Conservation (phyloP, 2,797 vertebrate genomes). For the Borostomias antarcticus region DNA sequence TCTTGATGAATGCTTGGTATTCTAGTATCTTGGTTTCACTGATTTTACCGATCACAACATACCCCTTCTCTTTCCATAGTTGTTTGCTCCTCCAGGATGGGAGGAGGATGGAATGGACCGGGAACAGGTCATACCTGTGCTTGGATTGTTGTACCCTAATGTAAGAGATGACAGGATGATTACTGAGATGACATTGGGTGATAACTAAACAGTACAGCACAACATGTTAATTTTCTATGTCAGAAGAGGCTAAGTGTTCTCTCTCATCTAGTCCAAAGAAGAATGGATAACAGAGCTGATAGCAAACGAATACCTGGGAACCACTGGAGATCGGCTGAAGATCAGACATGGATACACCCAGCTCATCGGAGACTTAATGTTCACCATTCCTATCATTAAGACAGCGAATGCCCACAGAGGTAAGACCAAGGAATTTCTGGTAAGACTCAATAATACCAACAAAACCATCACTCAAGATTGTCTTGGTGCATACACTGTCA, state of each 20-base stretch:
- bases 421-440: slow-evolving; percentile 51
- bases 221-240: slow-evolving; percentile 18
- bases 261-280: slow-evolving; percentile 50
- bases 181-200: not conserved
- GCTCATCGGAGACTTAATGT: slow-evolving; percentile 69
- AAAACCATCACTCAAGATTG: too few species aligned
- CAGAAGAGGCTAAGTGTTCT: slow-evolving; percentile 8
- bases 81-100: slow-evolving; percentile 62
- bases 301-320: slow-evolving; percentile 71
- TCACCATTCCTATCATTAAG: slow-evolving; percentile 71
- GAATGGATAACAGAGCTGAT: slow-evolving; percentile 43
- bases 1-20: not conserved
- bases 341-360: slow-evolving; percentile 74
- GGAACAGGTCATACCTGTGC: slow-evolving; percentile 5
- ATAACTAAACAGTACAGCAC: not conserved
- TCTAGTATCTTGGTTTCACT: too few species aligned
- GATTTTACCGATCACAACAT: too few species aligned
- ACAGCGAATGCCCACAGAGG: slow-evolving; percentile 81
- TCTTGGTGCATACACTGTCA: too few species aligned
- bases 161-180: slow-evolving; percentile 54
- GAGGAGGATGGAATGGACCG: slow-evolving; percentile 66
- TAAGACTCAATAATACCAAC: not conserved
- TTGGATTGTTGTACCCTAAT: slow-evolving; percentile 37
- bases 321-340: slow-evolving; percentile 56
- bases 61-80: slow-evolving; percentile 48